A percentile compares a stretch with the other conserved stretches of the same genome.
These are phyloP conservation scores for Sandelia bainsii DNA, from an alignment of 2,797 vertebrate species.

Conservation along the genomic window DNA sequence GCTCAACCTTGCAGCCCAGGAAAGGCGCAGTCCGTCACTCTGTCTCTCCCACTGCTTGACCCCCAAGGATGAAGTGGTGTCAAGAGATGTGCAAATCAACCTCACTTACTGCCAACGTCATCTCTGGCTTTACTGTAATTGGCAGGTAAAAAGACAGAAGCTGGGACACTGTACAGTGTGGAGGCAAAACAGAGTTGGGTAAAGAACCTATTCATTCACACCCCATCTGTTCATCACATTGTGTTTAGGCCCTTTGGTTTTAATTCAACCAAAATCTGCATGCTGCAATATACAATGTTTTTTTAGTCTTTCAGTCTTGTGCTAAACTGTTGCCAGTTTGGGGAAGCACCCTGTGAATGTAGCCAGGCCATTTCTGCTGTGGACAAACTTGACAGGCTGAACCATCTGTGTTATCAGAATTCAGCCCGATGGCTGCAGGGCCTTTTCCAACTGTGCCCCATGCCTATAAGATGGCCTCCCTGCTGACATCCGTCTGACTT, in stretches of 20 bases:
- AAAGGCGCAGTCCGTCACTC: constrained; percentile 28
- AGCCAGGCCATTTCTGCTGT: not conserved
- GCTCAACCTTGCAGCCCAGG: constrained; percentile 52
- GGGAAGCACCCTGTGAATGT: not conserved
- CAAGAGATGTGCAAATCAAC: constrained; percentile 47
- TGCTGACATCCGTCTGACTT: too few relatives aligned
- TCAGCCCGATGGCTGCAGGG: too few relatives aligned
- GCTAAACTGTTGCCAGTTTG: not conserved
- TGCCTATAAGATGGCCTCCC: too few relatives aligned
- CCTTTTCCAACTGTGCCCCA: too few relatives aligned
- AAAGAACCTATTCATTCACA: not conserved
- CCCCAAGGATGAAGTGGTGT: constrained; percentile 32
- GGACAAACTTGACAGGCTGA: not conserved
- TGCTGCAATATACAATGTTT: too few relatives aligned
- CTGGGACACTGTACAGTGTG: not conserved
- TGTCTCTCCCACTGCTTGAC: constrained; percentile 26
- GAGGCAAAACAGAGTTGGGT: constrained; percentile 1
- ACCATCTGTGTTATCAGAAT: too few relatives aligned
- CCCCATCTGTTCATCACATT: not conserved
- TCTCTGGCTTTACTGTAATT: constrained; percentile 28
- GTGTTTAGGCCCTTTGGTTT: not conserved
- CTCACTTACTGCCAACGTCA: constrained; percentile 40
- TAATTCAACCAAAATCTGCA: not conserved
- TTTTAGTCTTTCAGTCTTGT: not conserved
- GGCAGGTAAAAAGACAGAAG: constrained; percentile 17